These are phyloP conservation scores for Aphidoletes aphidimyza DNA, from an alignment of 2,888 invertebrate genomes.

Conservation along the genomic window DNA sequence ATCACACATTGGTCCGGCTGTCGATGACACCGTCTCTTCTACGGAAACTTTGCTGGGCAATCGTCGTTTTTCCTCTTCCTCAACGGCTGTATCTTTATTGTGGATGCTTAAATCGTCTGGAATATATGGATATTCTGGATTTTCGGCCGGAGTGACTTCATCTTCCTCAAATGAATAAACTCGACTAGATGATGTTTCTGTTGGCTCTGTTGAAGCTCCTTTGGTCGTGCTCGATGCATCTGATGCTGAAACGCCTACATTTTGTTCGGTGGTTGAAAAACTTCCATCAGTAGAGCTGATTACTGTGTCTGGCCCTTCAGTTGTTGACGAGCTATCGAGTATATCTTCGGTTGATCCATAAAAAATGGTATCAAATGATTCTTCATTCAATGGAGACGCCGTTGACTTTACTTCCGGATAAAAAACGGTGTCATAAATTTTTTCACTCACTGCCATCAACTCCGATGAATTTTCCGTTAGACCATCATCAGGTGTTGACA, in stretches of 20 bases:
- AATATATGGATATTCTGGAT: conserved; percentile 70
- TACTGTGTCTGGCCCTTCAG: background rate
- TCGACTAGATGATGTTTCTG: background rate
- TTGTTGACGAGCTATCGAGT: background rate
- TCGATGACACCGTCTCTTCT: background rate
- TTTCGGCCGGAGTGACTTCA: conserved; percentile 62
- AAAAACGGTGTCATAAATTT: conserved; percentile 55
- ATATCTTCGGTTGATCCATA: background rate
- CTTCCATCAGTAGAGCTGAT: background rate
- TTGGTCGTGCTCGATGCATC: background rate
- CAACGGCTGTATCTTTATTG: conserved; percentile 59
- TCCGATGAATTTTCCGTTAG: background rate
- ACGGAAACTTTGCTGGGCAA: background rate
- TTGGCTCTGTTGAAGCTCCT: conserved; percentile 56
- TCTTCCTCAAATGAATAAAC: conserved; percentile 60
- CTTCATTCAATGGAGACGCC: background rate
- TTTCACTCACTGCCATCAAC: background rate
- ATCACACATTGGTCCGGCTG: background rate
- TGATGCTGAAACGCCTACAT: background rate
- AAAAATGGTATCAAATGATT: background rate
- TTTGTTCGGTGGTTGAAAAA: background rate
- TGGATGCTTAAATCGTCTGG: conserved; percentile 68
- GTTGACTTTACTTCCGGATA: conserved; percentile 52
- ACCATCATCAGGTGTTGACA: background rate
- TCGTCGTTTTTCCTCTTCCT: conserved; percentile 56